Evolutionary conservation across 2,797 vertebrate species (phyloP).

Genomic region (Oreochromis mossambicus): DNA sequence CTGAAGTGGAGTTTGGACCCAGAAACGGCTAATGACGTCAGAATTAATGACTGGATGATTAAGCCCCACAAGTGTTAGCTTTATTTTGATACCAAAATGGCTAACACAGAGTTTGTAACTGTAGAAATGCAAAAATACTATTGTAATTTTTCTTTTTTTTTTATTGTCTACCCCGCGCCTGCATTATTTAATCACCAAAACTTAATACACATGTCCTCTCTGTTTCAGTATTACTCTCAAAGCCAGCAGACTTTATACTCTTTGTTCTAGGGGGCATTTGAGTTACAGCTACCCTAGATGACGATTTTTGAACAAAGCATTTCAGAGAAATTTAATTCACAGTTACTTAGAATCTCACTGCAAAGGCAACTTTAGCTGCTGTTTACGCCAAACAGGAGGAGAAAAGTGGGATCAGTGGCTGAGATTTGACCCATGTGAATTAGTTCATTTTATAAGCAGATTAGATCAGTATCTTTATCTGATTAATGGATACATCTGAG

Average conservation of each 20-base stretch:
- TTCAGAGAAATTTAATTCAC: neutral
- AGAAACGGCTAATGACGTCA: neutral
- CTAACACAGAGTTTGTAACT: neutral
- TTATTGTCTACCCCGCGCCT: fast-evolving
- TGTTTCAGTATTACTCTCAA: neutral
- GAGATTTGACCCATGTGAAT: neutral
- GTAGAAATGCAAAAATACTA: neutral
- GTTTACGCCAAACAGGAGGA: neutral
- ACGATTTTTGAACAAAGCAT: neutral
- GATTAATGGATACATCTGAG: neutral
- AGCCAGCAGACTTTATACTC: neutral
- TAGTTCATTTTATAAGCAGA: neutral
- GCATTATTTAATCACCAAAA: neutral
- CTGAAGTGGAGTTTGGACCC: neutral
- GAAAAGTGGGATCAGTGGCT: neutral
- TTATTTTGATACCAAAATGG: neutral
- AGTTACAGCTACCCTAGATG: neutral
- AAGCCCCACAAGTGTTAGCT: neutral
- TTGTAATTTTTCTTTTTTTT: neutral
- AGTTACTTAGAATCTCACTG: neutral
- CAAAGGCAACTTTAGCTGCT: neutral
- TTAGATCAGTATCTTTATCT: neutral
- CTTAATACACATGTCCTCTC: neutral
- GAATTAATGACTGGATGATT: neutral
- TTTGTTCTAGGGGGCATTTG: neutral